Base-by-base conservation (phyloP, 2,888 invertebrate species). In the Amphipyra tragopoginis region DNA sequence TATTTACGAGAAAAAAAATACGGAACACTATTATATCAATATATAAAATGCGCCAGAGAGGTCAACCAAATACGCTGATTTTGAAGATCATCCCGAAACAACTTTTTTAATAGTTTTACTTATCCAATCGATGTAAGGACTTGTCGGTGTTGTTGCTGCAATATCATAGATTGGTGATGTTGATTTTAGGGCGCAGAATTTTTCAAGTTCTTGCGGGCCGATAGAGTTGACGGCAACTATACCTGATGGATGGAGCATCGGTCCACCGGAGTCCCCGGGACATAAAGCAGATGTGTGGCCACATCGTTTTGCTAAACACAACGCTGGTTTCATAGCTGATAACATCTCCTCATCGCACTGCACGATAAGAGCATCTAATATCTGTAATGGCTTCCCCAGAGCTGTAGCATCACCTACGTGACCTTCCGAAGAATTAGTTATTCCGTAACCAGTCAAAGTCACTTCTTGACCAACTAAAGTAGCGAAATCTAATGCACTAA, bases 211-310 rank as follows among this genome's bases (percentile, higher is more conserved):
- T 11, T 7, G 2, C 8, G n/a, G 6, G 8, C 33, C 52, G 3
- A 43, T 10, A 10, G 40, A 42, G 15, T 33, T 34, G 5, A 52
- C 42, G 10, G 11, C 52, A 11, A 52, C n/a, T 8, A 52, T 10
- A 7, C 52, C 42, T n/a, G 52, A 52, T 3, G 42, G 5, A 34
- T 52, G 52, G 11, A 52, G 11, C 33, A 52, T 33, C n/a, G 52
- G 52, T n/a, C 52, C 52, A 8, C 52, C 52, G 5, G 52, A 52
- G 15, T 52, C 52, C 3, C 52, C 52, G 0, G 14, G 29, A n/a
- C 52, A 42, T 11, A 43, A n/a, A 11, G 8, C 34, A 14, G 42
- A 11, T 7, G 26, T 15, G 8, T 15, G 10, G 15, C 29, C 42
- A 34, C 52, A 52, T 8, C 34, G 42, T 6, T 33, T 15, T 5